phyloP scores from a whole-genome alignment of 53 echinoderm and acorn worm species.

The Echinarachnius parma region DNA sequence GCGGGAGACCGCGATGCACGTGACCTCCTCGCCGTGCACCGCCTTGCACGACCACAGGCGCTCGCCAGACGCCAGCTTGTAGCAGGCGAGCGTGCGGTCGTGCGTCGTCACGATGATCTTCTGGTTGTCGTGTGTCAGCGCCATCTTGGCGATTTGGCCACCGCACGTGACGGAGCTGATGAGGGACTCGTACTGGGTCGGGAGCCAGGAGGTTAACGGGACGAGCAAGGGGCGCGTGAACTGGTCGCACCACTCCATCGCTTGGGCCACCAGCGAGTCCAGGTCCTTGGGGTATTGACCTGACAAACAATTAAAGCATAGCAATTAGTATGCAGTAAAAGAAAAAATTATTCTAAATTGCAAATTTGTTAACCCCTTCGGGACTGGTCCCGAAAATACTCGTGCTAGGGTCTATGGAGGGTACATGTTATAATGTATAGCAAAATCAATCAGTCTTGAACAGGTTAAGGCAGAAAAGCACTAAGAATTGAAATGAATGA shows the following conservation, averaged over 20 bases:
- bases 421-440: no score
- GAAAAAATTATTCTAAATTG: no score
- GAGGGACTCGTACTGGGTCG: conserved; percentile 72
- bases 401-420: no score
- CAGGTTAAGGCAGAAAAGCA: no score
- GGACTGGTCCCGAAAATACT: no score
- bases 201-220: conserved; percentile 86
- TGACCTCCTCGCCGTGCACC: conserved; percentile 59
- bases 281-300: conserved; percentile 44
- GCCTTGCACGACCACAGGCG: conserved; percentile 74
- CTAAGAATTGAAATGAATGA: no score
- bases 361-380: no score
- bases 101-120: conserved; percentile 66
- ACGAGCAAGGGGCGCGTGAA: conserved; percentile 90
- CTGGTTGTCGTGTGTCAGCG: conserved; percentile 88
- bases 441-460: no score
- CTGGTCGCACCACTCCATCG: conserved; percentile 94
- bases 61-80: conserved; percentile 84
- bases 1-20: conserved; percentile 65
- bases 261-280: conserved; percentile 70
- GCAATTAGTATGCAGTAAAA: no score
- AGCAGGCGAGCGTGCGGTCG: conserved; percentile 64
- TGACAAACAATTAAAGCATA: no score
- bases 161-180: conserved; percentile 68
- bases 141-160: conserved; percentile 59